Base-by-base conservation (phyloP, 2,113 vertebrate species). In the Aleadryas rufinucha region DNA sequence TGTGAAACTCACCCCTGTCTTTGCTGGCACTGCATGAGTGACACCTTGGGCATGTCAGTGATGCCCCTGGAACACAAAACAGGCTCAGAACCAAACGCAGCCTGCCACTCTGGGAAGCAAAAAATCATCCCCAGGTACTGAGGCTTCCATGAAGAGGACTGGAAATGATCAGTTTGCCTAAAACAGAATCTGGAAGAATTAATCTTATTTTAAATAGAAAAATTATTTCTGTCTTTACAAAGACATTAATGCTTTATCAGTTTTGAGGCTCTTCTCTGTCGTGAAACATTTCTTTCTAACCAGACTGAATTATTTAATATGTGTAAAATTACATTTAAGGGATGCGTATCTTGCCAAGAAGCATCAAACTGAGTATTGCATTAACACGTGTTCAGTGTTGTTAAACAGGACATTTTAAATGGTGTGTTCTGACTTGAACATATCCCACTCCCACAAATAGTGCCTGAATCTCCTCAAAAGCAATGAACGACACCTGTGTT, bases 21-120 rank as follows among this genome's bases (percentile, higher is more conserved):
- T 28, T 57, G 45, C 53, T 39, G 65, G 49, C 41, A 8, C 65
- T 13, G 22, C 61, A 18, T 0, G 1, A 69, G 61, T 0, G 0
- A 41, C 49, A 44, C 37, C 71, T 35, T 7, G 83, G 76, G 41
- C 23, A 49, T 0, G 0, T 20, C 70, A 45, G 41, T 3, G 61
- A 57, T 6, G 28, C 44, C 47, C 9, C 64, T 60, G 68, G 41
- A 63, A 81, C 56, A 86, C 63, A 70, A 7, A 70, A 1, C 44
- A 78, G 69, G 20, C n/a, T 61, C 20, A 7, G 2, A 52, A 24
- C 23, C 49, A 76, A 68, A 50, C 1, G 8, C 84, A 79, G 45
- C 44, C 91, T 45, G 59, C 44, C 72, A 74, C 14, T 44, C 52
- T 37, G 53, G 33, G 13, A 11, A 13, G 16, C 5, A 39, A 18